phyloP scores from a whole-genome alignment of 2,888 invertebrate species.

The Periphyllus acericola region DNA sequence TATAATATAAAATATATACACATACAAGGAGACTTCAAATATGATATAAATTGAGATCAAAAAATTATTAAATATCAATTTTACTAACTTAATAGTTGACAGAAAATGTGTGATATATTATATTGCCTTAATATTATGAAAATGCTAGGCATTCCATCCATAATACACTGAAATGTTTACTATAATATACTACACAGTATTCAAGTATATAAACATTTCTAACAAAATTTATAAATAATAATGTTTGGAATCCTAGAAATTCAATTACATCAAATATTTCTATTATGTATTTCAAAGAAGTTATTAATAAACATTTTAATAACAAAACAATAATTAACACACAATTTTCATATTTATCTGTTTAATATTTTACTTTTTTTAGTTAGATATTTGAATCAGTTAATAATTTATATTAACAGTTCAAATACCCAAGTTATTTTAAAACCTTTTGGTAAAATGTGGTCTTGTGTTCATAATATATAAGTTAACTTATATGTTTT shows the following conservation, averaged over 20 bases:
- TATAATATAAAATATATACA: not conserved
- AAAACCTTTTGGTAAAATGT: too few relatives aligned
- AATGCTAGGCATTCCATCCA: not conserved
- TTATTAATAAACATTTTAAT: not conserved
- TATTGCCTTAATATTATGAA: not conserved
- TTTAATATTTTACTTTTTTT: not conserved
- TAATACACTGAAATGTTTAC: not conserved
- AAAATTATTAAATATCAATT: conserved; percentile 2
- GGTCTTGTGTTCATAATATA: too few relatives aligned
- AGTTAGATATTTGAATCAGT: too few relatives aligned
- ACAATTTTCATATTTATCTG: not conserved
- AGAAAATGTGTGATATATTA: not conserved
- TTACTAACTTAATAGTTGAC: not conserved
- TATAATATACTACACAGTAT: not conserved
- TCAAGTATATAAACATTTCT: not conserved
- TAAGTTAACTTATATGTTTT: too few relatives aligned
- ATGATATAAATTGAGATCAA: conserved; percentile 34
- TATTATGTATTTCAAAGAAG: not conserved
- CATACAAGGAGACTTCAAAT: not conserved
- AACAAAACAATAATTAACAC: not conserved
- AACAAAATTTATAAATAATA: not conserved
- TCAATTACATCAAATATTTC: not conserved
- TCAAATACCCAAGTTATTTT: too few relatives aligned
- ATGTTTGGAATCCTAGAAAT: not conserved
- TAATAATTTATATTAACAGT: too few relatives aligned